Conservation (phyloP, 2,797 vertebrate genomes). For the Myotis myotis region DNA sequence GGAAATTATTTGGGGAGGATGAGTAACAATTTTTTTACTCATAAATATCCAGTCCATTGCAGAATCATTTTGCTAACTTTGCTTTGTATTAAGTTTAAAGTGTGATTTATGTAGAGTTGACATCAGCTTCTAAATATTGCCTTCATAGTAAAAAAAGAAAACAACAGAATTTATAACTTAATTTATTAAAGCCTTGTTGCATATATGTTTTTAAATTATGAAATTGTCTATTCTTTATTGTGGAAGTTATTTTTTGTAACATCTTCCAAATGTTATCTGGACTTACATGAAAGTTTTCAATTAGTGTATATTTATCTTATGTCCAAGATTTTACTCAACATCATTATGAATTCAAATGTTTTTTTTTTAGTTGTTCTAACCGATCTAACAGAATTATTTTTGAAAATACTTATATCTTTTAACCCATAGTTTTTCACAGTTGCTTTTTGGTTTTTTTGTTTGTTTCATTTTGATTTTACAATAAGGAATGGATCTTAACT, state of each 20-base stretch:
- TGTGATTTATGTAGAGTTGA: background rate
- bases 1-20: background rate
- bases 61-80: background rate
- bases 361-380: background rate
- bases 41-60: background rate
- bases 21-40: background rate
- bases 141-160: background rate
- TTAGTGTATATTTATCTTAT: background rate
- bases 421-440: background rate
- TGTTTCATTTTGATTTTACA: background rate
- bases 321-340: background rate
- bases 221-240: background rate
- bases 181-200: background rate
- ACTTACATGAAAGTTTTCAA: background rate
- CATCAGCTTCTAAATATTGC: background rate
- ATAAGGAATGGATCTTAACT: background rate
- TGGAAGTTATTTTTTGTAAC: background rate
- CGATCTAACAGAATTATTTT: background rate
- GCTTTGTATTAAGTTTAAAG: background rate
- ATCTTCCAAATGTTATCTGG: background rate
- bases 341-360: background rate
- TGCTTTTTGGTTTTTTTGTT: background rate
- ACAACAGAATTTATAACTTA: background rate
- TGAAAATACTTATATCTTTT: background rate
- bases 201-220: background rate